Evolutionary conservation across 2,113 vertebrate genomes (phyloP), one percentile per base, ranked within the genome.

Genomic region (Anas platyrhynchos): DNA sequence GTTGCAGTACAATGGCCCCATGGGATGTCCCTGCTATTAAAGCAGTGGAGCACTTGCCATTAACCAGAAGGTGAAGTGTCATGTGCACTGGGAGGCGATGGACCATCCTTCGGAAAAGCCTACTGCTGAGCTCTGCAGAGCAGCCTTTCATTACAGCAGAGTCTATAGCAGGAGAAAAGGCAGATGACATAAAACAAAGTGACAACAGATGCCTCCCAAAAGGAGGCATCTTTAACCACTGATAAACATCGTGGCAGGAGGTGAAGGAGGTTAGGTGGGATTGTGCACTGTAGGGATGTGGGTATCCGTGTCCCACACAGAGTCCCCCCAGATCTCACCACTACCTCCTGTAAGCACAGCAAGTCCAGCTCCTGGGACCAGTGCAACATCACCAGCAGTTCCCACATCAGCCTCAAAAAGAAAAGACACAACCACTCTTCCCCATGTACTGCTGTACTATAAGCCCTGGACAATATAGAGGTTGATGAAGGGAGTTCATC

Each of bases 161-260:
- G 27, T 36, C 73, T 48, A 36, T 0, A 2, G 20, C n/a, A 61
- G 38, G 17, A 36, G 66, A 32, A 69, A 73, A 63, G 43, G 59
- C 13, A 11, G 4, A 25, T 26, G 55, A 62, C 4, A 5, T 26
- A 62, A 48, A 65, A 65, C 0, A 0, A 71, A 75, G 38, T 13
- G 61, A 55, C 32, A 62, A 67, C 56, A 66, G 61, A 9, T 54
- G 44, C 31, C 34, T 75, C 56, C 83, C 69, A 11, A 71, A 22
- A 48, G 44, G 32, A 62, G 75, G 46, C 10, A 38, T 46, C 25
- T 67, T 71, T 38, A 83, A 86, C 72, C 41, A 54, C 26, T 18
- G 62, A 41, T 27, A 26, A 41, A 36, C 56, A 7, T 2, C 3
- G 29, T 6, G 3, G 56, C 46, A 50, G 81, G 46, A 88, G 58